A percentile compares a stretch with the other conserved stretches of the same genome.
Conservation (phyloP, 2,113 vertebrate species). For the Toxotes chatareus region DNA sequence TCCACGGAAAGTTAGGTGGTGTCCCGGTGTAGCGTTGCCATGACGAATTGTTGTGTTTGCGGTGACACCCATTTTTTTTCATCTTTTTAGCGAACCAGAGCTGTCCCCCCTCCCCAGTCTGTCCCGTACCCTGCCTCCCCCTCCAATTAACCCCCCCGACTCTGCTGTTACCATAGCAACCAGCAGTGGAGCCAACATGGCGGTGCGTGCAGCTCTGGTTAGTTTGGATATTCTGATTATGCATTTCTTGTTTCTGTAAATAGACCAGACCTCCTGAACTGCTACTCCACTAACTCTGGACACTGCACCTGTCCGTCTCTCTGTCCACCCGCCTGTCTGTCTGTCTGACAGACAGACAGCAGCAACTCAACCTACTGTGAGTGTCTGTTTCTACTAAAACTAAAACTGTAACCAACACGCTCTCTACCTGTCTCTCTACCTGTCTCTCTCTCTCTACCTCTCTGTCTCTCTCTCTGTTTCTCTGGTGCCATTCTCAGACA, state of each 20-base stretch:
- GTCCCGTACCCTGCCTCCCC: too few species aligned
- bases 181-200: background rate
- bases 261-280: constrained; percentile 62
- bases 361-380: constrained; percentile 53
- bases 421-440: constrained; percentile 28
- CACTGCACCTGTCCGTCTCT: constrained; percentile 28
- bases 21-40: constrained; percentile 70
- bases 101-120: background rate
- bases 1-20: constrained; percentile 65
- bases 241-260: constrained; percentile 70
- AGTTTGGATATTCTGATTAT: constrained; percentile 69
- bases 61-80: constrained; percentile 50
- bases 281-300: constrained; percentile 33
- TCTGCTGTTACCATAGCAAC: constrained; percentile 15
- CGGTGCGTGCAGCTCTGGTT: constrained; percentile 45
- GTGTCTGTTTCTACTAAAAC: constrained; percentile 33
- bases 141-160: too few species aligned
- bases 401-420: constrained; percentile 19
- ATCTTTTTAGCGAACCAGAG: constrained; percentile 56
- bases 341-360: background rate
- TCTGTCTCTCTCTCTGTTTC: constrained; percentile 45
- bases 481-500: constrained; percentile 80
- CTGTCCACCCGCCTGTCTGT: constrained; percentile 13
- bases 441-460: constrained; percentile 10
- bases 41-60: constrained; percentile 69